Percentiles rank a stretch among this genome's conserved stretches.
Conservation (phyloP, 2,797 vertebrate genomes). For the Xiphorhynchus erythropygius region DNA sequence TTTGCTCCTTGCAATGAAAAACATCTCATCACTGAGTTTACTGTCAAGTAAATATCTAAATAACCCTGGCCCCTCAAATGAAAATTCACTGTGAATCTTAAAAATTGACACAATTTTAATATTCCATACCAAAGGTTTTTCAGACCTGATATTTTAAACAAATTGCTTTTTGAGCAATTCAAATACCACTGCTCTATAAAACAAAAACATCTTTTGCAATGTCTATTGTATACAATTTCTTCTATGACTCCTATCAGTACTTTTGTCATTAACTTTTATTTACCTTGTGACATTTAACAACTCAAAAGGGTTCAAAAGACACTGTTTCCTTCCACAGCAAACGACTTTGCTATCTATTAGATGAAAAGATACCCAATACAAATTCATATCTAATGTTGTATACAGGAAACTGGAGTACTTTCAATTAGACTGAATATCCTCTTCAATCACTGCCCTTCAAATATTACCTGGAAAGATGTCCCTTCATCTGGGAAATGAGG, state of each 20-base stretch:
- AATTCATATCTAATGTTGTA: background rate
- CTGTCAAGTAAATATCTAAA: background rate
- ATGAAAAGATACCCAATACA: background rate
- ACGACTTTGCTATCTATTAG: background rate
- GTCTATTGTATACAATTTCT: background rate
- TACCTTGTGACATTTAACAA: background rate
- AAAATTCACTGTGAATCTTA: background rate
- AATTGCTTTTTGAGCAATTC: background rate
- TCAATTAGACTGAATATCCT: background rate
- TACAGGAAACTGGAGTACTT: background rate
- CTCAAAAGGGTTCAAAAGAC: background rate
- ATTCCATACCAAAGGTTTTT: background rate
- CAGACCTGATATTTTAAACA: background rate
- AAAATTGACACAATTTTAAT: background rate
- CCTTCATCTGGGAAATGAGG: background rate
- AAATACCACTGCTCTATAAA: background rate
- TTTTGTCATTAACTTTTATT: background rate
- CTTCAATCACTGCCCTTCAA: background rate
- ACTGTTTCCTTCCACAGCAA: background rate
- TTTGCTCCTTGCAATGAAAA: background rate
- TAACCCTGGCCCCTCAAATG: background rate
- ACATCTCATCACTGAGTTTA: background rate
- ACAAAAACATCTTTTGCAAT: background rate
- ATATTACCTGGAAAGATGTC: background rate
- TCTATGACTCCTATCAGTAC: background rate